A percentile compares a stretch with the other conserved stretches of the same genome.
Conservation (phyloP, 2,113 vertebrate species). For the Tautogolabrus adspersus region DNA sequence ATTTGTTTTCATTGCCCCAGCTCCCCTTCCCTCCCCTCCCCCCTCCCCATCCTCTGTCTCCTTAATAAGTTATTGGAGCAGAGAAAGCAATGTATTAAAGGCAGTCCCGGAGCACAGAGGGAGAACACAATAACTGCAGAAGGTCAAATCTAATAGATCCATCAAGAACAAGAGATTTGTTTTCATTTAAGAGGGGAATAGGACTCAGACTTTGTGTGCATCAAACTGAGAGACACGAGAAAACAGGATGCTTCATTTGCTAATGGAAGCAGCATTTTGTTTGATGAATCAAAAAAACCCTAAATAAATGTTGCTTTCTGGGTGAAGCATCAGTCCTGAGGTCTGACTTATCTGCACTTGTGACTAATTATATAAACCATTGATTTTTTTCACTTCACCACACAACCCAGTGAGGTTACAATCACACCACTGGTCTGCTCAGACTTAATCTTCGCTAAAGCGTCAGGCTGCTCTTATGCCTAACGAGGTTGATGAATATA, state of each 20-base stretch:
- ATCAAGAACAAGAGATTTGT: conserved; percentile 58
- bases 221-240: conserved; percentile 10
- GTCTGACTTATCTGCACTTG: conserved; percentile 25
- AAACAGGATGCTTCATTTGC: background rate
- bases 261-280: conserved; percentile 25
- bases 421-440: conserved; percentile 11
- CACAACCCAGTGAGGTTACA: conserved; percentile 9
- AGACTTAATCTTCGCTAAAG: conserved; percentile 52
- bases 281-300: conserved; percentile 27
- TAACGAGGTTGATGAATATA: conserved; percentile 72
- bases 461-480: conserved; percentile 52
- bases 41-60: conserved; percentile 42
- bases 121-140: conserved; percentile 47
- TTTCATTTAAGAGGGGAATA: conserved; percentile 32
- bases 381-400: conserved; percentile 25
- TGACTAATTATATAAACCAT: conserved; percentile 38
- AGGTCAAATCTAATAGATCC: conserved; percentile 69
- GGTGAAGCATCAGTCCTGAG: background rate
- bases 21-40: conserved; percentile 73
- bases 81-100: conserved; percentile 60
- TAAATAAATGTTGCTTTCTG: background rate
- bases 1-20: conserved; percentile 67
- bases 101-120: conserved; percentile 29
- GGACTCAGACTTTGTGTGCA: conserved; percentile 27
- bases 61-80: conserved; percentile 72